phyloP scores from a whole-genome alignment of 2,888 invertebrate genomes.

The Tanytarsus gracilentus region DNA sequence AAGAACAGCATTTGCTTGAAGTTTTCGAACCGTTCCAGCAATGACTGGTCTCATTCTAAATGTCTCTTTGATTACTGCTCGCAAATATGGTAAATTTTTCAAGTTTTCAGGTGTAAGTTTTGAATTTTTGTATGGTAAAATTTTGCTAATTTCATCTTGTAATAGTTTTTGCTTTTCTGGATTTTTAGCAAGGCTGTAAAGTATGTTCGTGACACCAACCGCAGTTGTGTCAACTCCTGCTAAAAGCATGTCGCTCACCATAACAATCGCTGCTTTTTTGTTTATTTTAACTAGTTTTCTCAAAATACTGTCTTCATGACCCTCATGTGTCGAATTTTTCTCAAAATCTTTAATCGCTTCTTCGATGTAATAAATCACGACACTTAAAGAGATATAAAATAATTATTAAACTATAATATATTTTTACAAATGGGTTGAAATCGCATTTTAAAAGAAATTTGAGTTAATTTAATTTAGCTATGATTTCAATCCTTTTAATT shows the following conservation, averaged over 20 bases:
- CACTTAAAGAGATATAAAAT: conserved; percentile 30
- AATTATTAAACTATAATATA: neutral
- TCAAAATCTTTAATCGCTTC: conserved; percentile 38
- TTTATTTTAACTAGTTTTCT: conserved; percentile 47
- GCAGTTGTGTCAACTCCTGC: conserved; percentile 50
- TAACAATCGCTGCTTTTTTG: conserved; percentile 45
- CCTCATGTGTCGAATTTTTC: conserved; percentile 13
- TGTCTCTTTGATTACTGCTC: conserved; percentile 64
- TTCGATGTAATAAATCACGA: conserved; percentile 39
- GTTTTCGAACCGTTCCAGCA: conserved; percentile 48
- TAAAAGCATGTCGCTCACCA: conserved; percentile 51
- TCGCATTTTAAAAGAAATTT: no score
- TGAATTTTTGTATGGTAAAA: conserved; percentile 42
- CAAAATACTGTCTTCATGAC: conserved; percentile 44
- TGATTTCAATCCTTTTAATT: no score
- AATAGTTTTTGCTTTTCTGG: conserved; percentile 54
- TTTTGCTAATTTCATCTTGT: conserved; percentile 47
- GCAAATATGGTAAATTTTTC: conserved; percentile 51
- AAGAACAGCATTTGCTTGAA: conserved; percentile 49
- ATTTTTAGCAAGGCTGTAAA: conserved; percentile 53
- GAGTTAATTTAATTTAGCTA: no score
- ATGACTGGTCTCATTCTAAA: conserved; percentile 54
- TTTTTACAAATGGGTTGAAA: no score
- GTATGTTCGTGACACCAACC: neutral
- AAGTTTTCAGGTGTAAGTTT: conserved; percentile 42